Evolutionary conservation across 2,113 vertebrate genomes (phyloP).

Genomic region (Platysteira castanea): DNA sequence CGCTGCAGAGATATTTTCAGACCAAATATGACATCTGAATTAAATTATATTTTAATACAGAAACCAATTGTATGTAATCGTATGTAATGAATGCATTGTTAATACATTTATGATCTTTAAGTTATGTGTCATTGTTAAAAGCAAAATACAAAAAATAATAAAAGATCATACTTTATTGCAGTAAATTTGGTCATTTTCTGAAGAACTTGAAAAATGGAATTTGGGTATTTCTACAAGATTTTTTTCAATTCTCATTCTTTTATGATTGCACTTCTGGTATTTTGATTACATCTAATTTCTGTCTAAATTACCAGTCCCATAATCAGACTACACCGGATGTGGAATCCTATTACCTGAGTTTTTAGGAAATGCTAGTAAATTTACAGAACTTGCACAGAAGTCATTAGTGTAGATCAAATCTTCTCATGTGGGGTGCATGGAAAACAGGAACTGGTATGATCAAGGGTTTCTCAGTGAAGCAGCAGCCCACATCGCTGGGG

Average conservation of each 20-base stretch:
- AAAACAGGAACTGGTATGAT: not conserved
- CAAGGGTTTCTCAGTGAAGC: not conserved
- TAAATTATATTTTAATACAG: not conserved
- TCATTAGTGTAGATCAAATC: not conserved
- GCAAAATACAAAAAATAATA: not conserved
- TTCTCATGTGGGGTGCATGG: fast-evolving
- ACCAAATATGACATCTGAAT: not conserved
- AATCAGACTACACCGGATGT: not conserved
- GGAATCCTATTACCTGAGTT: not conserved
- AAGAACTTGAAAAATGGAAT: not conserved
- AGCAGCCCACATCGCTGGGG: not conserved
- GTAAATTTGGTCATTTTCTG: not conserved
- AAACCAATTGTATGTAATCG: not conserved
- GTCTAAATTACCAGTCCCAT: not conserved
- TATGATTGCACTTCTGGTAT: not conserved
- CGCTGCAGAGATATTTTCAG: not conserved
- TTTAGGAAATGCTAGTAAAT: not conserved
- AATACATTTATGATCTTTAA: not conserved
- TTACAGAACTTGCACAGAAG: not conserved
- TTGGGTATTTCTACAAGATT: not conserved
- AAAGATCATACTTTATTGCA: not conserved
- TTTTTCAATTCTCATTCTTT: not conserved
- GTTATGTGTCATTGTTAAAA: not conserved
- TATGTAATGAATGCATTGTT: not conserved
- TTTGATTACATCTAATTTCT: not conserved